Percentiles rank a stretch among this genome's conserved stretches.
Evolutionary conservation across 2,888 invertebrate species (phyloP).

Genomic region (Drosophila falleni): DNA sequence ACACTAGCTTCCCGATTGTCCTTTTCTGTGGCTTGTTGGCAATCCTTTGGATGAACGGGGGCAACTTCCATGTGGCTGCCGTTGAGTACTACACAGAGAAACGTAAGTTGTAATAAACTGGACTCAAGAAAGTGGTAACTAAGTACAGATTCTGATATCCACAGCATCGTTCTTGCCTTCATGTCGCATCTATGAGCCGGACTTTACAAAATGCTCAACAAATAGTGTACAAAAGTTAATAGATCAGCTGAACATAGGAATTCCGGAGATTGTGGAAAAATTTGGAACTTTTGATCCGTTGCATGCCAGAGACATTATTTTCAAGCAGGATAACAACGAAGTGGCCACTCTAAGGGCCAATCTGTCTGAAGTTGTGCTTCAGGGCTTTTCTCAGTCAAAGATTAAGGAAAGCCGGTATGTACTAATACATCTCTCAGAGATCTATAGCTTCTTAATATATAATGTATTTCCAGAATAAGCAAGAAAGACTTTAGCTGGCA

Average conservation of each 20-base stretch:
- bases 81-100: slow-evolving; percentile 72
- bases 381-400: slow-evolving; percentile 88
- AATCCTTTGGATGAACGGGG: slow-evolving; percentile 31
- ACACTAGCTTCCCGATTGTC: slow-evolving; percentile 12
- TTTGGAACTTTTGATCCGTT: slow-evolving; percentile 89
- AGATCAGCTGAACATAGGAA: slow-evolving; percentile 86
- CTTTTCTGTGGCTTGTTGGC: slow-evolving; percentile 44
- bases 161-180: slow-evolving; percentile 89
- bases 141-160: neutral
- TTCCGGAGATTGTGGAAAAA: slow-evolving; percentile 82
- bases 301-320: slow-evolving; percentile 88
- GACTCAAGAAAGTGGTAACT: neutral
- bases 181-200: slow-evolving; percentile 88
- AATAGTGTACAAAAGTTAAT: slow-evolving; percentile 87
- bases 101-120: slow-evolving; percentile 55
- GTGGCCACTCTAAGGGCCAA: slow-evolving; percentile 90
- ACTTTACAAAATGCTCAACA: slow-evolving; percentile 89
- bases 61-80: slow-evolving; percentile 26
- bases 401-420: slow-evolving; percentile 88
- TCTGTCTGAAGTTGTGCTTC: slow-evolving; percentile 88
- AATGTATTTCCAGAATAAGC: slow-evolving; percentile 86
- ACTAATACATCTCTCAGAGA: neutral
- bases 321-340: slow-evolving; percentile 90
- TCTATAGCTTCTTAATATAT: neutral
- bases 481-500: slow-evolving; percentile 89